Base-by-base conservation (phyloP, 1,140 invertebrate genomes). In the Eupeodes corollae region DNA sequence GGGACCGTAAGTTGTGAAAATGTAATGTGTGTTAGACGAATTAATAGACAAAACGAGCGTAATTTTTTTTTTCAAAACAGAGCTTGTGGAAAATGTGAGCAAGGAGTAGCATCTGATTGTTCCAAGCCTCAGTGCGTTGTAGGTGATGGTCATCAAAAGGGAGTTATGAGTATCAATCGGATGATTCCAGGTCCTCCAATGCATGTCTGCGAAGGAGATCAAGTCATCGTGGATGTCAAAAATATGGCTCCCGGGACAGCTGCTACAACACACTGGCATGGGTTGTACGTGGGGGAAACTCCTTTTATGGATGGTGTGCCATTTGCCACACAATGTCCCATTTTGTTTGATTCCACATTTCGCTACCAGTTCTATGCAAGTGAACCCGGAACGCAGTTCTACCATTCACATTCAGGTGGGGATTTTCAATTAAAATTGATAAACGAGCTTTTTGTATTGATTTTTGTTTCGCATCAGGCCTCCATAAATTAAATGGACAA, bases 261-360 rank as follows among this genome's bases (percentile, higher is more conserved):
- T 2, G 62, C 69, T 6, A 69, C 69, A 1, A 55, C 70, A 18
- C 70, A 71, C 44, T 71, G 68, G 69, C 70, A 71, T 49, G 70
- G 70, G 1, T 52, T 65, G 18, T 59, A 64, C n/a, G 67, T 70
- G 45, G 42, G 48, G 12, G 58, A 54, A 19, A 63, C 67, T 2
- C 68, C 61, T 5, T 69, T 63, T 53, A 77, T 75, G 72, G 77
- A 79, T 57, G 77, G 77, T 1, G 76, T 83, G 10, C 77, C 80
- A 0, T 77, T 77, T 67, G 63, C 83, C 6, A 81, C 78, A 1
- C 82, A 84, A 54, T 78, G 76, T 51, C 75, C 76, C 6, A 73
- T 79, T 13, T 50, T 49, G 2, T 70, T 74, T 1, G 61, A 57
- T 3, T 67, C 68, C 21, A 61, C 61, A 9, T 79, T 79, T 51